Evolutionary conservation across 2,888 invertebrate genomes (phyloP).

Genomic region (Macrophya annulata): DNA sequence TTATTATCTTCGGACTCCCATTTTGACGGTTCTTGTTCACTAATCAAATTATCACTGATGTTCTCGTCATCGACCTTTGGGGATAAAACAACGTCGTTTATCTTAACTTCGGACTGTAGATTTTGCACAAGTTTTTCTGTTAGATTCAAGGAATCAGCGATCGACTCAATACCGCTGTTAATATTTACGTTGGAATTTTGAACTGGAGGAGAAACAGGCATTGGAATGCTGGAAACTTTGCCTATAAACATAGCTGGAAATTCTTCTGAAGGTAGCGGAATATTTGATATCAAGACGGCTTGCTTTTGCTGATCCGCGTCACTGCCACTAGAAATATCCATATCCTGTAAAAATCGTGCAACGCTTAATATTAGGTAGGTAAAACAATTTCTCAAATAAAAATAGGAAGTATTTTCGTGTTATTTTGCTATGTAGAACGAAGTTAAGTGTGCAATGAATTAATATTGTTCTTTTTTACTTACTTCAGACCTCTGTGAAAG

Average conservation of each 20-base stretch:
- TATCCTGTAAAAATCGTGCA: slow-evolving; percentile 44
- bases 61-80: slow-evolving; percentile 26
- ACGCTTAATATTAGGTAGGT: neutral
- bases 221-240: slow-evolving; percentile 40
- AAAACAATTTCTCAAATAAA: neutral
- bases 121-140: neutral
- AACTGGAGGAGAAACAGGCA: slow-evolving; percentile 20
- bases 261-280: slow-evolving; percentile 53
- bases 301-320: slow-evolving; percentile 27
- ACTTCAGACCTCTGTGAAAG: slow-evolving; percentile 72
- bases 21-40: neutral
- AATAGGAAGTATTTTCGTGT: neutral
- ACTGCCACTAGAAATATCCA: slow-evolving; percentile 51
- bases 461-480: neutral
- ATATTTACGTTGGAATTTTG: neutral
- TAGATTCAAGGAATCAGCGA: neutral
- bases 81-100: neutral
- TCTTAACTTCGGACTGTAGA: neutral
- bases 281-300: slow-evolving; percentile 47
- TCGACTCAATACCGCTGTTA: neutral
- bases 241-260: slow-evolving; percentile 43
- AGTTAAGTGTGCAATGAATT: neutral
- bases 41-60: neutral
- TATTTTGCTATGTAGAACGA: neutral
- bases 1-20: slow-evolving; percentile 9